Evolutionary conservation across 2,888 invertebrate species (phyloP), one percentile per base, ranked within the genome.

Genomic region (Eristalis arbustorum): DNA sequence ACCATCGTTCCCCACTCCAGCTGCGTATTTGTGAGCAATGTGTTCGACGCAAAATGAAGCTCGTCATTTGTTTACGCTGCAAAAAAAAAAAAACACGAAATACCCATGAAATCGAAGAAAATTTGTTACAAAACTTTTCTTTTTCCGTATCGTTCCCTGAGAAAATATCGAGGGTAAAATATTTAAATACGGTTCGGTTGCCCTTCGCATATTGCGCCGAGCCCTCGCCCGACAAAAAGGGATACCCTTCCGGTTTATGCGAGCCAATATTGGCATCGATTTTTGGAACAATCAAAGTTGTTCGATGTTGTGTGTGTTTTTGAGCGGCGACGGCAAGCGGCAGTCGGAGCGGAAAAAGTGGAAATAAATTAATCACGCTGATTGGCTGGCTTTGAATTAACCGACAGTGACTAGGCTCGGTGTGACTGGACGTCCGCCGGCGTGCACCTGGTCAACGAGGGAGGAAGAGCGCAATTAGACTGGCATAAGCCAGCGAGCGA

Each of bases 311-410:
- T 18, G 8, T 49, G n/a, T 18, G 3, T n/a, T 4, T 42, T 42
- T n/a, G 3, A 18, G 18, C 49, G 18, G 18, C 49, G n/a, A 18
- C 18, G 18, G 49, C 71, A 72, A 71, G 40, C 42, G 42, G 57
- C 25, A n/a, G 37, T 25, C 61, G 42, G 14, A 42, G 42, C 59
- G 71, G 71, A 62, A 72, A 72, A 72, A 62, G 62, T 62, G 13
- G 18, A 59, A 72, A 72, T 62, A 72, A 72, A 72, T 72, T 62
- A 62, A 62, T 72, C 71, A 61, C 25, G 18, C 40, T 61, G 71
- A 72, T 72, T 72, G 62, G 61, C 18, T 72, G 71, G 42, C 42
- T 72, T 72, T 72, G 28, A 42, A 62, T 72, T 42, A 62, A 71
- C 71, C 40, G 61, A 40, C 59, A 71, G 40, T 28, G 28, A 42